phyloP scores from a whole-genome alignment of 2,113 vertebrate genomes.

The Corvus cornix region DNA sequence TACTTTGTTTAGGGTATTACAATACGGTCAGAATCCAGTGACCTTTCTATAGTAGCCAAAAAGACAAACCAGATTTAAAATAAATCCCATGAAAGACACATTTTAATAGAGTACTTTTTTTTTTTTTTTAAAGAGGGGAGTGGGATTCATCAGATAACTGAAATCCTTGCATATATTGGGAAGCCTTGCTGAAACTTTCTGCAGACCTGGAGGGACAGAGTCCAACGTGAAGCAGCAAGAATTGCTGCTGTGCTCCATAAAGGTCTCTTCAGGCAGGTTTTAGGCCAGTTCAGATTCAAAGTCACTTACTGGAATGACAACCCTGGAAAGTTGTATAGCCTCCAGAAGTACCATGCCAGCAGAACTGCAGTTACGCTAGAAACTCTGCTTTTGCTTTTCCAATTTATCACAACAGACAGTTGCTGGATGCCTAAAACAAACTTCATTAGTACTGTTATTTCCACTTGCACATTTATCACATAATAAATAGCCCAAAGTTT shows the following conservation, averaged over 20 bases:
- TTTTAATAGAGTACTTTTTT: background rate
- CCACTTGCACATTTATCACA: background rate
- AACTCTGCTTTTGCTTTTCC: background rate
- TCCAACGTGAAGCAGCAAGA: background rate
- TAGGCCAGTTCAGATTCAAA: background rate
- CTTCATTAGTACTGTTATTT: background rate
- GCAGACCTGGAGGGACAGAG: background rate
- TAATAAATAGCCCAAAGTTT: background rate
- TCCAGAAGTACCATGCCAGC: background rate
- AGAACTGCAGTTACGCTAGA: background rate
- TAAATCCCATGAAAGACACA: background rate
- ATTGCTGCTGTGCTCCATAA: background rate
- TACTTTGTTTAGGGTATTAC: background rate
- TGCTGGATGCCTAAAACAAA: background rate
- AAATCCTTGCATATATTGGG: background rate
- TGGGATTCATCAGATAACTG: background rate
- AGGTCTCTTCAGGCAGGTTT: background rate
- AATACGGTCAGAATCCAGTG: background rate
- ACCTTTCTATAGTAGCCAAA: background rate
- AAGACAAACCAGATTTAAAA: background rate
- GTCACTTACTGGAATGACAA: background rate
- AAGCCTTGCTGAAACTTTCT: background rate
- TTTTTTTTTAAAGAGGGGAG: background rate
- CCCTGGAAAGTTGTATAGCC: background rate
- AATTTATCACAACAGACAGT: background rate